Percentiles rank a stretch among this genome's conserved stretches.
Evolutionary conservation across 2,113 vertebrate species (phyloP).

Genomic region (Brachirus orientalis): DNA sequence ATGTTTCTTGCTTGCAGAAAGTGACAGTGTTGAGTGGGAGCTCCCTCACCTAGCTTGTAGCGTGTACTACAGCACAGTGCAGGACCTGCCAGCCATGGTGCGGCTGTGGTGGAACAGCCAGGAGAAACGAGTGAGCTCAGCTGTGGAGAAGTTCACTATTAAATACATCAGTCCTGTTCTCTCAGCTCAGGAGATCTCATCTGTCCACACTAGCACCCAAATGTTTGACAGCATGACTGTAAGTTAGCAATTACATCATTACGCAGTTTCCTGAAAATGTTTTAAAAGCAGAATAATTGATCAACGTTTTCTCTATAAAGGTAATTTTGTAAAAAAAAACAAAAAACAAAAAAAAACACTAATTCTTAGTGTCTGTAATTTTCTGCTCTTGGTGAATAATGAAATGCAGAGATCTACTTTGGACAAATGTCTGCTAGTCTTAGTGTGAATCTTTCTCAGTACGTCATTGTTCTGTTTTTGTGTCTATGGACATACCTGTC

Average conservation of each 20-base stretch:
- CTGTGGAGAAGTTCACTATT: constrained; percentile 94
- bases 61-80: constrained; percentile 92
- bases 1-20: constrained; percentile 74
- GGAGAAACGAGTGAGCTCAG: constrained; percentile 92
- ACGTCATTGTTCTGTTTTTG: no score
- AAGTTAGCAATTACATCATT: constrained; percentile 49
- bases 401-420: no score
- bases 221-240: constrained; percentile 96
- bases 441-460: no score
- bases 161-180: constrained; percentile 92
- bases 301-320: background rate
- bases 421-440: no score
- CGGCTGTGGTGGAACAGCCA: constrained; percentile 98
- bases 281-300: background rate
- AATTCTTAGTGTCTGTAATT: no score
- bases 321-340: no score
- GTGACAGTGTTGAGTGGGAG: constrained; percentile 82
- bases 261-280: background rate
- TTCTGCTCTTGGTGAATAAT: no score
- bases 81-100: constrained; percentile 97
- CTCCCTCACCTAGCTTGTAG: constrained; percentile 93
- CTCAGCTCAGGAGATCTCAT: constrained; percentile 93
- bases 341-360: no score
- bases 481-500: no score
- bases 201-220: constrained; percentile 92